These are phyloP conservation scores for Helogale parvula DNA, from an alignment of 2,113 vertebrate species.

Conservation along the genomic window DNA sequence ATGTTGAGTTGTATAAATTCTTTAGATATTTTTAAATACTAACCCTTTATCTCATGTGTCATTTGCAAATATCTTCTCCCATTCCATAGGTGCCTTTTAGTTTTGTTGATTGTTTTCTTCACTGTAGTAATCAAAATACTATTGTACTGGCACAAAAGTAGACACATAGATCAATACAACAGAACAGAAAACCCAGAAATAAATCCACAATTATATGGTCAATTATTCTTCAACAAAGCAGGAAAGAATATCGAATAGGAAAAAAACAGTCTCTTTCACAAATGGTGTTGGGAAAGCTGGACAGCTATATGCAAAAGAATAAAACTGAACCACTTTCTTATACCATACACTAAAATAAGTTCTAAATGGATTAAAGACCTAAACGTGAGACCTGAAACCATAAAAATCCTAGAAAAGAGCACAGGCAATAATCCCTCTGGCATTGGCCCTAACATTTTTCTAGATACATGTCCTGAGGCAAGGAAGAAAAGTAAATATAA, in stretches of 20 bases:
- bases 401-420: too few species aligned
- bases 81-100: neutral
- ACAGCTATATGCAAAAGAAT: neutral
- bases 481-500: too few species aligned
- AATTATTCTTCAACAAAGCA: neutral
- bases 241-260: neutral
- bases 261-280: neutral
- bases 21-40: neutral
- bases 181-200: neutral
- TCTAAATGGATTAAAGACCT: neutral
- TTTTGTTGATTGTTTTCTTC: neutral
- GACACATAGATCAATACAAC: neutral
- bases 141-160: neutral
- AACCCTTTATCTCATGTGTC: neutral
- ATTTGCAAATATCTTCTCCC: neutral
- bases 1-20: neutral
- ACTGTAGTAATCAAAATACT: neutral
- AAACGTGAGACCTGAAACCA: neutral
- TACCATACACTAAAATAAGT: neutral
- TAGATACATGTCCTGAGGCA: too few species aligned
- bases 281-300: neutral
- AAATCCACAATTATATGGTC: neutral
- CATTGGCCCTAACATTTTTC: too few species aligned
- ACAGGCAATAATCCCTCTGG: too few species aligned
- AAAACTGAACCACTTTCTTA: neutral